A percentile compares a stretch with the other conserved stretches of the same genome.
Conservation (phyloP, 2,113 vertebrate species). For the Piaya cayana region DNA sequence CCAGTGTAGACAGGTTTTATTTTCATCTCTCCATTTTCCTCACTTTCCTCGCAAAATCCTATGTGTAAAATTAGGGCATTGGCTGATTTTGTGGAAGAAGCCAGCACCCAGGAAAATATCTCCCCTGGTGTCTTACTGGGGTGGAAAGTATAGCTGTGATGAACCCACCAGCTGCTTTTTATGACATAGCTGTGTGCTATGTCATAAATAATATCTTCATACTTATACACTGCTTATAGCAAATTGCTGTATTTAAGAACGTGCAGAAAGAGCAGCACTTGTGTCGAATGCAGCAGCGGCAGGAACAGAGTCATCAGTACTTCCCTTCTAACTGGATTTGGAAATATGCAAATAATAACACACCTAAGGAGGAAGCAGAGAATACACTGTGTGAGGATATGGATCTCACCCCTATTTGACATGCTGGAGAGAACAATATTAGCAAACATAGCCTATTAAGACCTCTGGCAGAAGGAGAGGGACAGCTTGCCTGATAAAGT, state of each 20-base stretch:
- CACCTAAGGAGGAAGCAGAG: background rate
- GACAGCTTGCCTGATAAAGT: background rate
- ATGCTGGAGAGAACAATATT: background rate
- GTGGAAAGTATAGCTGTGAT: background rate
- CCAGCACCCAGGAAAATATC: background rate
- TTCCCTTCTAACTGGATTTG: background rate
- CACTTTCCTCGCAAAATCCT: background rate
- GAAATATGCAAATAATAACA: background rate
- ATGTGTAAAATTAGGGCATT: background rate
- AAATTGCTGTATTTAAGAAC: background rate
- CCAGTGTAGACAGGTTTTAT: background rate
- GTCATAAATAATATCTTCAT: background rate
- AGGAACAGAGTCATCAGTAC: background rate
- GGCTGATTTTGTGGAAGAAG: background rate
- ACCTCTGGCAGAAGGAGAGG: background rate
- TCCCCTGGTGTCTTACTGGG: background rate
- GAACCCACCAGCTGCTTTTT: background rate
- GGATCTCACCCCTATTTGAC: too few relatives aligned
- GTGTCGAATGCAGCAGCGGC: background rate
- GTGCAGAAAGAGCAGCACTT: background rate
- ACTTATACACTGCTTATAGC: background rate
- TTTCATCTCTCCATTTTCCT: background rate
- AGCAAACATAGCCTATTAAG: background rate
- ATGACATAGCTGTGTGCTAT: too few relatives aligned
- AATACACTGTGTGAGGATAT: background rate